Evolutionary conservation across 2,797 vertebrate species (phyloP).

Genomic region (Lutjanus argentimaculatus): DNA sequence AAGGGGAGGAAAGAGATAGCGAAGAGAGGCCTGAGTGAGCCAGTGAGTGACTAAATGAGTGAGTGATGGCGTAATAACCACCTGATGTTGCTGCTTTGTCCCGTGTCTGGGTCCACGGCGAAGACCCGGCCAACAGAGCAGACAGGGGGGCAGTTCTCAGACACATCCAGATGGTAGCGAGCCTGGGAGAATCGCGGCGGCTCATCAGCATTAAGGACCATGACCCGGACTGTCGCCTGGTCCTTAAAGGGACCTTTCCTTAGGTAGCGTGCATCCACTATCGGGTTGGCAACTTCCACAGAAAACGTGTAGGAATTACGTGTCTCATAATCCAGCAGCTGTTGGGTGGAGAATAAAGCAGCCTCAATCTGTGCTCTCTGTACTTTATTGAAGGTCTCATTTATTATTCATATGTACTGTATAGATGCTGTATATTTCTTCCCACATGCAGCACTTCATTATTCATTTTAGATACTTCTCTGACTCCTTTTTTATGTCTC

Average conservation of each 20-base stretch:
- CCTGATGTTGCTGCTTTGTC: conserved; percentile 89
- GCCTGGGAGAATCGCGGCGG: conserved; percentile 89
- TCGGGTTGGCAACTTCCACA: conserved; percentile 90
- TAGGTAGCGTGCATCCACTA: conserved; percentile 89
- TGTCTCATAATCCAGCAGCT: conserved; percentile 91
- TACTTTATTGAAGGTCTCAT: conserved; percentile 35
- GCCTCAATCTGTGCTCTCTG: background rate
- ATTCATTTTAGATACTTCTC: conserved; percentile 33
- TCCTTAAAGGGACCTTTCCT: conserved; percentile 93
- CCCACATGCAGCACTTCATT: conserved; percentile 19
- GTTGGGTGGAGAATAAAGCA: conserved; percentile 34
- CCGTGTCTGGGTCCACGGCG: conserved; percentile 89
- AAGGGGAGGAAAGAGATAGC: background rate
- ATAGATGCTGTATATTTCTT: conserved; percentile 20
- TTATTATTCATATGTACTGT: conserved; percentile 39
- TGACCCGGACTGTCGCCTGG: conserved; percentile 88
- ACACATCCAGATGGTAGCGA: conserved; percentile 88
- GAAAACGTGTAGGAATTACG: conserved; percentile 89
- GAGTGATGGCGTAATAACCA: conserved; percentile 52
- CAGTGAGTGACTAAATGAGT: conserved; percentile 12
- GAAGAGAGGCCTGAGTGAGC: background rate
- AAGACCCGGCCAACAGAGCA: conserved; percentile 88
- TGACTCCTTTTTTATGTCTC: background rate
- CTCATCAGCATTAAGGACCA: conserved; percentile 92
- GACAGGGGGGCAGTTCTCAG: conserved; percentile 89